Evolutionary conservation across 2,797 vertebrate genomes (phyloP).

Genomic region (Ambastaia sidthimunki): DNA sequence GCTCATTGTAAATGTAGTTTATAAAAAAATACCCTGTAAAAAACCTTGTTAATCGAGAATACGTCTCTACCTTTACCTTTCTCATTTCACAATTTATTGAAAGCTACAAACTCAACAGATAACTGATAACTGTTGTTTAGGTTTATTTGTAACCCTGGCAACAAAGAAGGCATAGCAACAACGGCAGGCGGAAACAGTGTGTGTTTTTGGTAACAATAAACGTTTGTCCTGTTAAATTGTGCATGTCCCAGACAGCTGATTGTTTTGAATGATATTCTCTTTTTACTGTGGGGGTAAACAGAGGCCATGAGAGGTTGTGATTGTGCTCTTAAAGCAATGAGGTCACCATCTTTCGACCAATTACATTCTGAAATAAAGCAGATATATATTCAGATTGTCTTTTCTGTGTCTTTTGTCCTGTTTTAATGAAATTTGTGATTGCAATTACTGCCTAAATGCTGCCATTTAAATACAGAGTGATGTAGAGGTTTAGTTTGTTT

Average conservation of each 20-base stretch:
- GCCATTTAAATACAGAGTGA: no score
- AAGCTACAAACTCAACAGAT: background rate
- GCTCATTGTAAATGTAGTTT: no score
- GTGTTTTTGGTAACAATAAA: constrained; percentile 39
- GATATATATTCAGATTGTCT: background rate
- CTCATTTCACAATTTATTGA: background rate
- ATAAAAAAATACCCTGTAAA: background rate
- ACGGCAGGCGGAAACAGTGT: background rate
- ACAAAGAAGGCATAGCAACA: constrained; percentile 19
- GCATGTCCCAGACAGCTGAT: constrained; percentile 14
- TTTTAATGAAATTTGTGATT: no score
- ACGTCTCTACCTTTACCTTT: background rate
- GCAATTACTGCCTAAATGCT: no score
- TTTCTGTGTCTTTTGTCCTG: no score
- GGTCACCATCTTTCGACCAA: constrained; percentile 4
- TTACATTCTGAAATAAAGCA: background rate
- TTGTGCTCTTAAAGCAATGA: background rate
- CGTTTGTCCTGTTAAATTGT: background rate
- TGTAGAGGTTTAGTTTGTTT: no score
- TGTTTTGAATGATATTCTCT: constrained; percentile 19
- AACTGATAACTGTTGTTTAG: constrained; percentile 36
- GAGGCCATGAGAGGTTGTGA: background rate
- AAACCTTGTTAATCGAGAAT: constrained; percentile 1
- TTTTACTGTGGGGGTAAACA: background rate
- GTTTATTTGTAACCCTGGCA: constrained; percentile 46